Evolutionary conservation across 2,113 vertebrate species (phyloP).

Genomic region (Misgurnus anguillicaudatus): DNA sequence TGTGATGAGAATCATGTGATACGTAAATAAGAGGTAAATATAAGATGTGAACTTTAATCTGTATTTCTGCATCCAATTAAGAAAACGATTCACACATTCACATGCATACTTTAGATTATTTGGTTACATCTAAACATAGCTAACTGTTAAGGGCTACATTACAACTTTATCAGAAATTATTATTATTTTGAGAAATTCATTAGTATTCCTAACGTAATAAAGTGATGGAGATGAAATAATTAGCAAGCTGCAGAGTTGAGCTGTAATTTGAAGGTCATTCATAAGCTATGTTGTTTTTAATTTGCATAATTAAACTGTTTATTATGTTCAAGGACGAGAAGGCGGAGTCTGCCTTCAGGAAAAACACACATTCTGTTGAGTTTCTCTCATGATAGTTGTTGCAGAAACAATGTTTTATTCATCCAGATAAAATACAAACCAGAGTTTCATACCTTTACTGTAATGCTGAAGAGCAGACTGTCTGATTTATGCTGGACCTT

Average conservation of each 20-base stretch:
- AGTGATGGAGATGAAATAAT: constrained; percentile 15
- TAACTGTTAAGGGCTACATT: not conserved
- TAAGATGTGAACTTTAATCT: too few species aligned
- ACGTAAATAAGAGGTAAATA: too few species aligned
- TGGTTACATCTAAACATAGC: too few species aligned
- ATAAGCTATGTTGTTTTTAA: not conserved
- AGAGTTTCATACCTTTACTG: constrained; percentile 72
- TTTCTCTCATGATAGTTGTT: not conserved
- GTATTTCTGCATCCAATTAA: too few species aligned
- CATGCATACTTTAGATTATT: too few species aligned
- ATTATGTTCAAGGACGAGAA: constrained; percentile 4
- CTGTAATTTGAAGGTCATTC: constrained; percentile 42
- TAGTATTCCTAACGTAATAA: constrained; percentile 35
- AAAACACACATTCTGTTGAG: not conserved
- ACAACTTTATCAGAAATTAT: not conserved
- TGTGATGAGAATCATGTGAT: too few species aligned
- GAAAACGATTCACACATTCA: too few species aligned
- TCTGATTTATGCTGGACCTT: constrained; percentile 83
- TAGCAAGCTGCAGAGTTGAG: constrained; percentile 33
- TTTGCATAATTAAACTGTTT: constrained; percentile 37
- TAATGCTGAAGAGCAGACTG: constrained; percentile 82
- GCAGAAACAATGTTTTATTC: not conserved
- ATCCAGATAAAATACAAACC: too few species aligned
- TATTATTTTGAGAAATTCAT: not conserved
- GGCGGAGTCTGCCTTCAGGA: not conserved